A percentile compares a stretch with the other conserved stretches of the same genome.
Conservation (phyloP, 2,888 invertebrate genomes). For the Agrotis clavis region DNA sequence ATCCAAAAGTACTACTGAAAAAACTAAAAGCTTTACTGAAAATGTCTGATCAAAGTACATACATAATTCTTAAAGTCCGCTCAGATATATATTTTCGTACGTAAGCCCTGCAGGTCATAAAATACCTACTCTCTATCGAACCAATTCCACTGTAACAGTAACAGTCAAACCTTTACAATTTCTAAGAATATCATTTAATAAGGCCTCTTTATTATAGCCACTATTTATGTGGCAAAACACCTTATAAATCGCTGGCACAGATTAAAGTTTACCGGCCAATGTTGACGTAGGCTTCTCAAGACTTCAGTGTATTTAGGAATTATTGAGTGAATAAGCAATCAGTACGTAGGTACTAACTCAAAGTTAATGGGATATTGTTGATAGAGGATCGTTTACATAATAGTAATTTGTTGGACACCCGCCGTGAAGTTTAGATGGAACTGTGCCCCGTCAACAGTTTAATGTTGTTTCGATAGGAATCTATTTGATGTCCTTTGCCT, state of each 20-base stretch:
- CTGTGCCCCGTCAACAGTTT: slow-evolving; percentile 24
- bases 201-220: slow-evolving; percentile 36
- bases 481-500: slow-evolving; percentile 38
- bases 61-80: background rate
- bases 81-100: slow-evolving; percentile 1
- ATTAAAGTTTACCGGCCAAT: slow-evolving; percentile 56
- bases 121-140: slow-evolving; percentile 21
- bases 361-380: slow-evolving; percentile 60
- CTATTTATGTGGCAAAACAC: slow-evolving; percentile 59
- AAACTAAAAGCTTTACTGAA: background rate
- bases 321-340: slow-evolving; percentile 55
- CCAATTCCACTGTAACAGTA: slow-evolving; percentile 29
- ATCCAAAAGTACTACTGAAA: slow-evolving; percentile 1
- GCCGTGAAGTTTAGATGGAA: slow-evolving; percentile 1
- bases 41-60: slow-evolving; percentile 14
- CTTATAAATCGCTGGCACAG: slow-evolving; percentile 54
- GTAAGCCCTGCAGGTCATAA: slow-evolving; percentile 20
- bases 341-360: slow-evolving; percentile 35
- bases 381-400: slow-evolving; percentile 56
- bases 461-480: slow-evolving; percentile 36
- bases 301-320: slow-evolving; percentile 56
- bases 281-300: slow-evolving; percentile 52
- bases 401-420: slow-evolving; percentile 52
- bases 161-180: slow-evolving; percentile 23
- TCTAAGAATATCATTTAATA: slow-evolving; percentile 30